Conservation (phyloP, 2,888 invertebrate genomes). For the Epirrita christyi region DNA sequence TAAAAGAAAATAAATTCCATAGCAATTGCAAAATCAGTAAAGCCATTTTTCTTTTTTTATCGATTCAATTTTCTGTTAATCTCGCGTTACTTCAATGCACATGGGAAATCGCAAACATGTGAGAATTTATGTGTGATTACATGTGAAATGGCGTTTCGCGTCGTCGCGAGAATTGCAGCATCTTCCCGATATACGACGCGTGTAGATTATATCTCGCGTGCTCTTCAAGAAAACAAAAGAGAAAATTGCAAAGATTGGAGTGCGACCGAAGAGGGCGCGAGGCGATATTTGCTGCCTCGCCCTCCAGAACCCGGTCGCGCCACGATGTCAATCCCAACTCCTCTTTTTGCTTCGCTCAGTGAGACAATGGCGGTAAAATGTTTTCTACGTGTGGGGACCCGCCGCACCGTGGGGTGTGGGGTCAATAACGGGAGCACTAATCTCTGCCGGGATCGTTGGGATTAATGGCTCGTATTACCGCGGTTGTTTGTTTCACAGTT, state of each 20-base stretch:
- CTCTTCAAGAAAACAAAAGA: constrained; percentile 59
- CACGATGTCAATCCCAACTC: constrained; percentile 74
- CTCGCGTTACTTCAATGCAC: constrained; percentile 52
- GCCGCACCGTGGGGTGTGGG: constrained; percentile 58
- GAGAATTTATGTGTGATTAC: constrained; percentile 58
- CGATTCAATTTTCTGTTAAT: constrained; percentile 49
- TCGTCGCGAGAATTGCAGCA: constrained; percentile 46
- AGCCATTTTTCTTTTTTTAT: constrained; percentile 30
- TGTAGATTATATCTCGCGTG: constrained; percentile 51
- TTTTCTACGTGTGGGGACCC: constrained; percentile 69
- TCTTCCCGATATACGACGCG: constrained; percentile 33
- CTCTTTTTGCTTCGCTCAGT: constrained; percentile 73
- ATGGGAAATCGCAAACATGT: constrained; percentile 60
- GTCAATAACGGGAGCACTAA: constrained; percentile 77
- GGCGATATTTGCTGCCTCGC: constrained; percentile 29
- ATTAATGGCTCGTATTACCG: constrained; percentile 81
- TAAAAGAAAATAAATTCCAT: not conserved
- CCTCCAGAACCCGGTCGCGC: constrained; percentile 40
- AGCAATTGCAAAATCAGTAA: constrained; percentile 26
- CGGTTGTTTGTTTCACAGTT: constrained; percentile 75
- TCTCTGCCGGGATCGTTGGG: constrained; percentile 78
- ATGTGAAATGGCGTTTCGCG: constrained; percentile 56
- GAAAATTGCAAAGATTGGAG: constrained; percentile 53
- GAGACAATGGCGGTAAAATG: constrained; percentile 80
- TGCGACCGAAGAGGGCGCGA: constrained; percentile 40